phyloP scores from a whole-genome alignment of 2,113 vertebrate genomes.

The Psilopsiagon aurifrons region DNA sequence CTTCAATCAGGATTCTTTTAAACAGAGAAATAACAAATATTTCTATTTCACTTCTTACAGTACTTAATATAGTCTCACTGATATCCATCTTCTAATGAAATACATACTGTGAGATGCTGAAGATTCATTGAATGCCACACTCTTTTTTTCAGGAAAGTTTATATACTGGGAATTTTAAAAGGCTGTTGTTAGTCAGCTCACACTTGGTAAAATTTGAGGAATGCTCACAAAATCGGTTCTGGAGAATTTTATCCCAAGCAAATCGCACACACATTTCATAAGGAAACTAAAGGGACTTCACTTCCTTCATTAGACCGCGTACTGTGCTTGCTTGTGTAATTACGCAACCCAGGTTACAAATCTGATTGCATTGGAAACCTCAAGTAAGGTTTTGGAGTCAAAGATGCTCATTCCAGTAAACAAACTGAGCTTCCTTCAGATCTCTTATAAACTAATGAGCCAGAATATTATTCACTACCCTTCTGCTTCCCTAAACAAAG shows the following conservation, averaged over 20 bases:
- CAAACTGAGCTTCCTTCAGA: not conserved
- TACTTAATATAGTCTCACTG: not conserved
- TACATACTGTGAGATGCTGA: not conserved
- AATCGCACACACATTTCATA: not conserved
- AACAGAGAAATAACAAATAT: not conserved
- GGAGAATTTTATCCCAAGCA: not conserved
- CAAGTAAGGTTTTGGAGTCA: not conserved
- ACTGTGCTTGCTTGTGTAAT: not conserved
- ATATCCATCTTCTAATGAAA: not conserved
- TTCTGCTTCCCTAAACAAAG: not conserved
- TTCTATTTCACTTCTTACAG: not conserved
- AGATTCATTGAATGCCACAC: not conserved
- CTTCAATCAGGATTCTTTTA: not conserved
- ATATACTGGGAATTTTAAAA: not conserved
- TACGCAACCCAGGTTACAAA: not conserved
- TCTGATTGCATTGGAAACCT: not conserved
- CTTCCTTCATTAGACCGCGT: not conserved
- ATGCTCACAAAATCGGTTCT: not conserved
- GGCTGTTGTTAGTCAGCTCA: not conserved
- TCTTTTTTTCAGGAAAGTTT: not conserved
- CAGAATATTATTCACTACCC: not conserved
- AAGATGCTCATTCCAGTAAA: not conserved
- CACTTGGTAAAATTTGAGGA: not conserved
- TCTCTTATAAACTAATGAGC: not conserved
- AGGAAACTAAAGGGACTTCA: not conserved